These are phyloP conservation scores for Cryptophagus acutangulus DNA, from an alignment of 2,888 invertebrate genomes.

Conservation along the genomic window DNA sequence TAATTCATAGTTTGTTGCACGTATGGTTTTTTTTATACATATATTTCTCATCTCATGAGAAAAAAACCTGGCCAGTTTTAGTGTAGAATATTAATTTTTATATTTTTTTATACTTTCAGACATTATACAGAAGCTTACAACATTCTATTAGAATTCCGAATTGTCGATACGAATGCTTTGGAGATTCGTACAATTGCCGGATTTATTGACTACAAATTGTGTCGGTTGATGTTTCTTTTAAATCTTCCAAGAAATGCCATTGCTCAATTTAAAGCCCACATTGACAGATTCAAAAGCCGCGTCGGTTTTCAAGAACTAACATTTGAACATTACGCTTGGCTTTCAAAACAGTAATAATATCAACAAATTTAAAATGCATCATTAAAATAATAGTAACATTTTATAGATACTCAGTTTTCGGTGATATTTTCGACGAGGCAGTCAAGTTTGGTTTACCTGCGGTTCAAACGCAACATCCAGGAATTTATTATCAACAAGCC, in stretches of 20 bases:
- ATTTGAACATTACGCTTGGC: constrained; percentile 96
- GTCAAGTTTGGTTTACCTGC: constrained; percentile 87
- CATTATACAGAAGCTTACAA: constrained; percentile 87
- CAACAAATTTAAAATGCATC: neutral
- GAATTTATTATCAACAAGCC: constrained; percentile 92
- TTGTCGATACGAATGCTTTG: constrained; percentile 84
- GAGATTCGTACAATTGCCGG: constrained; percentile 95
- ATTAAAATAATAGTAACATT: neutral
- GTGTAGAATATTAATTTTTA: too few relatives aligned
- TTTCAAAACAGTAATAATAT: constrained; percentile 78
- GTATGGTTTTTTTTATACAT: too few relatives aligned
- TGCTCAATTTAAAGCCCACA: constrained; percentile 86
- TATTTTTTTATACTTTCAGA: constrained; percentile 45
- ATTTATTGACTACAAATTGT: constrained; percentile 93
- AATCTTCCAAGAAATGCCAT: constrained; percentile 92
- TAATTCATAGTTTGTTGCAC: too few relatives aligned
- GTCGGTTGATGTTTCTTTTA: constrained; percentile 81
- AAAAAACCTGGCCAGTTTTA: too few relatives aligned
- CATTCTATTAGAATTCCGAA: constrained; percentile 80
- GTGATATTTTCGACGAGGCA: constrained; percentile 93
- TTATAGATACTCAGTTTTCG: constrained; percentile 71
- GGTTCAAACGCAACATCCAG: constrained; percentile 94
- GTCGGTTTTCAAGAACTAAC: constrained; percentile 78
- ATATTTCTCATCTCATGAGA: too few relatives aligned
- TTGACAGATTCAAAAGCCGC: constrained; percentile 79